Base-by-base conservation (phyloP, 2,888 invertebrate genomes). In the Melanargia galathea region DNA sequence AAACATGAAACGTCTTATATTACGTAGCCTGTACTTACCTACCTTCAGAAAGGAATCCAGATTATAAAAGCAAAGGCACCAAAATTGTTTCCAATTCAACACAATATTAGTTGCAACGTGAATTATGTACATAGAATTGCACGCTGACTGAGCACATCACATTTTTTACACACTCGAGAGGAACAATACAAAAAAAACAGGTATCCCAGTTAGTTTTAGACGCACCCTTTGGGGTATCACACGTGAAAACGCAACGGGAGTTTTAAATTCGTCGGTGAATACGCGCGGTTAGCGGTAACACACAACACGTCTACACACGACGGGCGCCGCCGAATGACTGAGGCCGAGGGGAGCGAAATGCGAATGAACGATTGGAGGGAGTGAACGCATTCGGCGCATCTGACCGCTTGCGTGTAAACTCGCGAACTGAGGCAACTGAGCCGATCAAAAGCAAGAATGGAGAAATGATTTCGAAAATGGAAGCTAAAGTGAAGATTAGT, bases 51-150 rank as follows among this genome's bases (percentile, higher is more conserved):
- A 64, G 57, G 65, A 79, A 79, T 83, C 79, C 78, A 71, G 76
- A 71, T 74, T 72, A 66, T 72, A 64, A 71, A 68, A 68, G 73
- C 70, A 75, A 72, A 66, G 57, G 48, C 74, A 78, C 69, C 62
- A 58, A 70, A 75, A 80, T 74, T 76, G 83, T 84, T 86, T 81
- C 86, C 82, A 87, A 86, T 81, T 83, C 81, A 85, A 74, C 87
- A 89, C 88, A 80, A n/a, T n/a, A n/a, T 84, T 84, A 88, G 87
- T 87, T 88, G 77, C 76, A 85, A 87, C 80, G 87, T 88, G 35
- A 52, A 35, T 49, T 26, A 52, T n/a, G n/a, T 85, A 84, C 89
- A 89, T 87, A 82, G 83, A 60, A 64, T 61, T 57, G 64, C 64
- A 64, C 83, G 85, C 81, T 86, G 73, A 80, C 79, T 83, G 80